Evolutionary conservation across 2,797 vertebrate species (phyloP).

Genomic region (Leptatherina wallacei): DNA sequence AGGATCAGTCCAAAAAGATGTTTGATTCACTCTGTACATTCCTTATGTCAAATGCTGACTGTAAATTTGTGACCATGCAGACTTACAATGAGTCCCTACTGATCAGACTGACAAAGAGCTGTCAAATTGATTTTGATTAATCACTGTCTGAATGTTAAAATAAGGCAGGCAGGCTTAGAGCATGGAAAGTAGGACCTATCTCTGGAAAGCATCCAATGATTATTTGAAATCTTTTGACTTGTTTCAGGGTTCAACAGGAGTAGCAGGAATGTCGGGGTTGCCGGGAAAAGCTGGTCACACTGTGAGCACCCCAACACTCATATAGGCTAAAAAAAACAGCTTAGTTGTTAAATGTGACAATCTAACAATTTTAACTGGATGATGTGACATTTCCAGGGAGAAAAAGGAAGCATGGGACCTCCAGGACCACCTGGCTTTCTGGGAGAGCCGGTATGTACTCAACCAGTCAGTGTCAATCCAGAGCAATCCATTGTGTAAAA

Average conservation of each 20-base stretch:
- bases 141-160: background rate
- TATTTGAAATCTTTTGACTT: slow-evolving; percentile 13
- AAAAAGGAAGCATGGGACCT: slow-evolving; percentile 89
- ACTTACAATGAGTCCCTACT: background rate
- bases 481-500: background rate
- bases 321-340: background rate
- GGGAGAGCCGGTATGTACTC: slow-evolving; percentile 87
- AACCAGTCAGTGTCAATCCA: slow-evolving; percentile 7
- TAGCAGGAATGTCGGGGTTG: slow-evolving; percentile 85
- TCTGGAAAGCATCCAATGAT: background rate
- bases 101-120: background rate
- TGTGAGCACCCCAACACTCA: slow-evolving; percentile 74
- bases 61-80: slow-evolving; percentile 10
- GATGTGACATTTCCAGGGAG: slow-evolving; percentile 83
- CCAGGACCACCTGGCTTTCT: slow-evolving; percentile 87
- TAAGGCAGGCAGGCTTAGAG: background rate
- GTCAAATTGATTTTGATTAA: slow-evolving; percentile 9
- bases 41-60: slow-evolving; percentile 16
- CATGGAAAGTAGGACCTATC: background rate
- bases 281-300: slow-evolving; percentile 88
- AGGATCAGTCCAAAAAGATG: slow-evolving; percentile 13
- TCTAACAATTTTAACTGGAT: slow-evolving; percentile 14
- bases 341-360: background rate
- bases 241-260: slow-evolving; percentile 87
- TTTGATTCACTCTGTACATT: slow-evolving; percentile 9